phyloP scores from a whole-genome alignment of 1,140 invertebrate species.

The Hyles vespertilio region DNA sequence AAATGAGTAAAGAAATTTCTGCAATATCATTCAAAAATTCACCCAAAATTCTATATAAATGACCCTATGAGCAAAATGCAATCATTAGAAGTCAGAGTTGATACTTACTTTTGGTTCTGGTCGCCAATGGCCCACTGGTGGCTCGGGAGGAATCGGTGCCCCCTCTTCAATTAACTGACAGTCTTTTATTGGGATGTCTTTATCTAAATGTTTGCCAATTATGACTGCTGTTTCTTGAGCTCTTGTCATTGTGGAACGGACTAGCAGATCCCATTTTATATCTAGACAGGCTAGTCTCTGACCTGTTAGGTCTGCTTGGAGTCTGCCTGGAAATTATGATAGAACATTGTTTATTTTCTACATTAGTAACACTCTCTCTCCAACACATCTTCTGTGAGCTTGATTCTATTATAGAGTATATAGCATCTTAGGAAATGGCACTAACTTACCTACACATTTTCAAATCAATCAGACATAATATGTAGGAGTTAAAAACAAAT shows the following conservation, averaged over 20 bases:
- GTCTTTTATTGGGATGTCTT: conserved; percentile 77
- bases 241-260: conserved; percentile 94
- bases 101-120: conserved; percentile 77
- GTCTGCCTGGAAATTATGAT: conserved; percentile 77
- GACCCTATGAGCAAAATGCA: too few relatives aligned
- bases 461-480: too few relatives aligned
- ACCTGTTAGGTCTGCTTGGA: conserved; percentile 91
- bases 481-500: too few relatives aligned
- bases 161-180: conserved; percentile 93
- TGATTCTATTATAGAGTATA: too few relatives aligned
- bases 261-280: conserved; percentile 86
- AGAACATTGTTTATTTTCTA: too few relatives aligned
- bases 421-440: too few relatives aligned
- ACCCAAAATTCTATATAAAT: too few relatives aligned
- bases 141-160: conserved; percentile 96
- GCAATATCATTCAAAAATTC: too few relatives aligned
- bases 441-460: too few relatives aligned
- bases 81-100: background rate
- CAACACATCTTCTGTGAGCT: too few relatives aligned
- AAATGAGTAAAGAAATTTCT: too few relatives aligned
- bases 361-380: too few relatives aligned
- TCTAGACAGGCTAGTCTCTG: conserved; percentile 83
- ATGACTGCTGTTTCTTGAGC: conserved; percentile 93
- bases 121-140: conserved; percentile 90
- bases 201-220: conserved; percentile 82